phyloP scores from a whole-genome alignment of 2,888 invertebrate species.

The Blastobasis lacticolella region DNA sequence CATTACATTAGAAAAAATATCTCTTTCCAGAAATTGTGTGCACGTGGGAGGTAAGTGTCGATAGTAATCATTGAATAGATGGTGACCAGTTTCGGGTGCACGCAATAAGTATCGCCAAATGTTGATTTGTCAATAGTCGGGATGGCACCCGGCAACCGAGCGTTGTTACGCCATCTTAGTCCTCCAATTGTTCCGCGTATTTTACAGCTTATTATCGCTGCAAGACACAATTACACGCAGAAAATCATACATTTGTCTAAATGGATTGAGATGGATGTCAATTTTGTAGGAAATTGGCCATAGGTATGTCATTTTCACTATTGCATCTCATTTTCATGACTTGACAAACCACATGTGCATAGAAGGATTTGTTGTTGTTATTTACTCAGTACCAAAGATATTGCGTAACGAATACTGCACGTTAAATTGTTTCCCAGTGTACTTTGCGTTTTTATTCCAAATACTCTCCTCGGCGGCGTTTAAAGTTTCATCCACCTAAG shows the following conservation, averaged over 20 bases:
- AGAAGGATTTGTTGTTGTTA: slow-evolving; percentile 61
- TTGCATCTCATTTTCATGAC: slow-evolving; percentile 59
- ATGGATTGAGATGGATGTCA: slow-evolving; percentile 46
- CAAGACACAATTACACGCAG: slow-evolving; percentile 48
- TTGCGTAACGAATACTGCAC: slow-evolving; percentile 50
- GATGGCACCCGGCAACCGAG: slow-evolving; percentile 71
- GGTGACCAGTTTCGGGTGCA: slow-evolving; percentile 53
- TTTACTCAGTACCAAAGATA: slow-evolving; percentile 44
- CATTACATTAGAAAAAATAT: slow-evolving; percentile 75
- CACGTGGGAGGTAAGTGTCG: slow-evolving; percentile 71
- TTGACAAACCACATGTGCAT: slow-evolving; percentile 67
- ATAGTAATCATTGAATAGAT: slow-evolving; percentile 52
- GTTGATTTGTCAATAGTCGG: slow-evolving; percentile 69
- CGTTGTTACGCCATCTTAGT: slow-evolving; percentile 75
- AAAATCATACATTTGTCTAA: slow-evolving; percentile 52
- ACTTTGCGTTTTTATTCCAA: slow-evolving; percentile 12
- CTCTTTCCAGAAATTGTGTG: slow-evolving; percentile 73
- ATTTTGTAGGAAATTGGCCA: slow-evolving; percentile 44
- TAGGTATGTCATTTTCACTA: slow-evolving; percentile 66
- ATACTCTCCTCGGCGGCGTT: too few relatives aligned
- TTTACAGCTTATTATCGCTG: slow-evolving; percentile 53
- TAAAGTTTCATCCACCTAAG: slow-evolving; percentile 21
- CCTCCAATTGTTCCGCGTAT: slow-evolving; percentile 68
- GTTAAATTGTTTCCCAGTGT: slow-evolving; percentile 31
- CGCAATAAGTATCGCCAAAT: slow-evolving; percentile 42